These are phyloP conservation scores for Corythoichthys haematopterus DNA, from an alignment of 2,113 vertebrate species.

Conservation along the genomic window DNA sequence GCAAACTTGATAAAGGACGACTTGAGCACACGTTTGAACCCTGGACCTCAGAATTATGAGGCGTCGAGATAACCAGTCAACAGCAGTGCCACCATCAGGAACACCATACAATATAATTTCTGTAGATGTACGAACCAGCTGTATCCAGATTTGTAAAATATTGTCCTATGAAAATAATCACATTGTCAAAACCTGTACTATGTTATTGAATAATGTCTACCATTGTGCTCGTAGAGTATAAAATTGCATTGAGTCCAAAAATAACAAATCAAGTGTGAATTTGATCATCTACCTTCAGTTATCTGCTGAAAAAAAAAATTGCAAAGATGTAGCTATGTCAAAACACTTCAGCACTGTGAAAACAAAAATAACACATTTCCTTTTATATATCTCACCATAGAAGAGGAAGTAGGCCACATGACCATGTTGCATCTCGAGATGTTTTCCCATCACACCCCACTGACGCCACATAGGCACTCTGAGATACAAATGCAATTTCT, in stretches of 20 bases:
- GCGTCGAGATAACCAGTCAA: too few species aligned
- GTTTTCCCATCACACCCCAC: conserved; percentile 55
- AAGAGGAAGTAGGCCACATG: conserved; percentile 63
- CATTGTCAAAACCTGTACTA: not conserved
- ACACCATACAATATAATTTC: too few species aligned
- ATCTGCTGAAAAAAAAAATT: not conserved
- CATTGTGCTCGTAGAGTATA: not conserved
- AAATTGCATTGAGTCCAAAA: not conserved
- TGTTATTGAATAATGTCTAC: not conserved
- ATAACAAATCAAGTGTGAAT: not conserved
- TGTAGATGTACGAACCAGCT: not conserved
- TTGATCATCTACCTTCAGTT: not conserved
- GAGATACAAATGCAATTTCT: conserved; percentile 23
- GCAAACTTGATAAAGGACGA: too few species aligned
- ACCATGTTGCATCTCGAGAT: conserved; percentile 30
- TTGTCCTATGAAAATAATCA: not conserved
- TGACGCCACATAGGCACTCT: conserved; percentile 20
- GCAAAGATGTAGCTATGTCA: not conserved
- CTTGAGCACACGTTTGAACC: too few species aligned
- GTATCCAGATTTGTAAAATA: not conserved
- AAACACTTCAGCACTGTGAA: not conserved
- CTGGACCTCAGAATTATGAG: too few species aligned
- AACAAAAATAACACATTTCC: conserved; percentile 61
- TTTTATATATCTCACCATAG: conserved; percentile 70
- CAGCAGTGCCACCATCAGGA: too few species aligned